Percentiles rank a stretch among this genome's conserved stretches.
Evolutionary conservation across 2,113 vertebrate genomes (phyloP).

Genomic region (Tachysurus fulvidraco): DNA sequence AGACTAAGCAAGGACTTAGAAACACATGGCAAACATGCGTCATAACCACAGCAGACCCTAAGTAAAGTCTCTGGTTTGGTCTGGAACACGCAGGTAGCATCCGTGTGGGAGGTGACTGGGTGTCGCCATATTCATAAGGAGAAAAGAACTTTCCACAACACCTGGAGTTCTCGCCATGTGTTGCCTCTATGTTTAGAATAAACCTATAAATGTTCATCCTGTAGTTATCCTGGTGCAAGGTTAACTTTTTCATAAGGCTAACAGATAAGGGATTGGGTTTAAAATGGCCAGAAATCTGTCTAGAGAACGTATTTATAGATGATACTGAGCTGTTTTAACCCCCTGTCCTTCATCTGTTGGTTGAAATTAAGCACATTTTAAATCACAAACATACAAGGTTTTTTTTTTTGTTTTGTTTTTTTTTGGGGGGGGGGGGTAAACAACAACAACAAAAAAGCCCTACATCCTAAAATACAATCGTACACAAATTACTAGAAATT

Average conservation of each 20-base stretch:
- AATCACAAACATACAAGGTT: not conserved
- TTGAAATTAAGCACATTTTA: not conserved
- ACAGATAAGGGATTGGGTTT: not conserved
- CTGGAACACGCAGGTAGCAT: not conserved
- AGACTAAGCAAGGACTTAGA: conserved; percentile 22
- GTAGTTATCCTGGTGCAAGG: not conserved
- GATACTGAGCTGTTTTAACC: not conserved
- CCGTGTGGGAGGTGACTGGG: not conserved
- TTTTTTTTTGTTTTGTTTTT: not conserved
- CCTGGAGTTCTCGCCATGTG: not conserved
- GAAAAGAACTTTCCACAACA: not conserved
- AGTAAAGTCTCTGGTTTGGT: conserved; percentile 7
- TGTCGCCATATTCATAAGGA: not conserved
- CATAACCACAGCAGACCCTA: conserved; percentile 1
- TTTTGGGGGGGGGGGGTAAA: not conserved
- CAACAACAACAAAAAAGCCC: not conserved
- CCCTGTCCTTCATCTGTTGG: not conserved
- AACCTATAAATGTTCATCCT: not conserved
- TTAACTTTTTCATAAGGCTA: not conserved
- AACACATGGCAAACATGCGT: conserved; percentile 19
- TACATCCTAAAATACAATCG: not conserved
- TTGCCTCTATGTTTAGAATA: not conserved
- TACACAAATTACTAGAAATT: not conserved
- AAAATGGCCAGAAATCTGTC: not conserved
- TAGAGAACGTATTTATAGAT: not conserved